Conservation (phyloP, 2,888 invertebrate genomes). For the Micoletzkya japonica region DNA sequence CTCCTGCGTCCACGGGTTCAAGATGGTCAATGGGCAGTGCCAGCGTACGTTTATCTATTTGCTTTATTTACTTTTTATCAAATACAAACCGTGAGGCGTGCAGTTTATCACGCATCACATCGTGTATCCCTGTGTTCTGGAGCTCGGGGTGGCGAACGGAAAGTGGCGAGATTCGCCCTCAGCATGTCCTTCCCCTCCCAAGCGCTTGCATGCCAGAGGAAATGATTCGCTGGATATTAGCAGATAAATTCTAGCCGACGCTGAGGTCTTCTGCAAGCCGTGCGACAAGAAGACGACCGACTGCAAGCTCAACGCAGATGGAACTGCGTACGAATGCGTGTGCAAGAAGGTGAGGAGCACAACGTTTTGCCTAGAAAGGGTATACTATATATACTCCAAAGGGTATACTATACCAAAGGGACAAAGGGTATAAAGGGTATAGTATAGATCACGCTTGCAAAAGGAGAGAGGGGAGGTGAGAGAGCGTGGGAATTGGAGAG, state of each 20-base stretch:
- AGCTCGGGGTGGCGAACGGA: no score
- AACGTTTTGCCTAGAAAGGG: background rate
- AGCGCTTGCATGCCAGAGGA: background rate
- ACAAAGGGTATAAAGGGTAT: no score
- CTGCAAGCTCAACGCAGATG: constrained; percentile 1
- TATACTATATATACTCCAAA: no score
- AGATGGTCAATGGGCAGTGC: background rate
- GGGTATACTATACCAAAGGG: no score
- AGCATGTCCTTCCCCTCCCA: background rate
- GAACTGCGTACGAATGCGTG: constrained; percentile 23
- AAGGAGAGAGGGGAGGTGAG: no score
- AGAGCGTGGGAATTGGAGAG: no score
- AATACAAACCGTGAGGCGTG: no score
- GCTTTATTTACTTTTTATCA: no score
- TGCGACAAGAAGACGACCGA: constrained; percentile 23
- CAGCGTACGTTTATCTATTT: background rate
- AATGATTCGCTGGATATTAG: background rate
- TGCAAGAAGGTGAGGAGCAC: constrained; percentile 18
- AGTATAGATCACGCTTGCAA: no score
- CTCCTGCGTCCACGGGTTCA: constrained; percentile 22
- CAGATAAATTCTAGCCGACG: constrained; percentile 4
- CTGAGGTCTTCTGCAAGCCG: constrained; percentile 19
- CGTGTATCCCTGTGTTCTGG: no score
- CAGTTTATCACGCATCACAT: background rate
- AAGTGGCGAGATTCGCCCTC: no score